Evolutionary conservation across 23 tunicate genomes (phyloP).

Genomic region (Styela plicata): DNA sequence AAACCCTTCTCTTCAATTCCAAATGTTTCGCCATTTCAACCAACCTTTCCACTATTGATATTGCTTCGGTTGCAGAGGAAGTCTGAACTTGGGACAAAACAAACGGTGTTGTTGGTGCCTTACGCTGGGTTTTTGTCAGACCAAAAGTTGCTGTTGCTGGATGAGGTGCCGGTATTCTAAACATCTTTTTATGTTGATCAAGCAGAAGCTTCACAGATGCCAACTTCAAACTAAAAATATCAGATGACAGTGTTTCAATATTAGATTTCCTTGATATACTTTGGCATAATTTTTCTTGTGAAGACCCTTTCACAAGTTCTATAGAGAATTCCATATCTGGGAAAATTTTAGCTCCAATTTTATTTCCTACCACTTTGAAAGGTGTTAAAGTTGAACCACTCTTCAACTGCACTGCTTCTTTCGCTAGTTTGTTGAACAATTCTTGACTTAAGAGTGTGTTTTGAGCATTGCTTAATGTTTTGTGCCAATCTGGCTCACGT

Average conservation of each 20-base stretch:
- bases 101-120: slow-evolving; percentile 56
- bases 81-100: slow-evolving; percentile 31
- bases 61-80: slow-evolving; percentile 17
- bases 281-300: neutral
- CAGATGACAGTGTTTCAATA: neutral
- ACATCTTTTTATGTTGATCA: slow-evolving; percentile 30
- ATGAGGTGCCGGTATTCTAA: slow-evolving; percentile 62
- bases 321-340: slow-evolving; percentile 53
- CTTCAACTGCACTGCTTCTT: slow-evolving; percentile 72
- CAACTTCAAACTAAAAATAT: slow-evolving; percentile 48
- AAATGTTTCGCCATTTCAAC: slow-evolving; percentile 71
- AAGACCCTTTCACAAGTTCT: slow-evolving; percentile 25
- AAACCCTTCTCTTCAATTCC: slow-evolving; percentile 51
- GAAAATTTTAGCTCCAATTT: slow-evolving; percentile 61
- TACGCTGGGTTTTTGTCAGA: slow-evolving; percentile 42
- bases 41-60: slow-evolving; percentile 37
- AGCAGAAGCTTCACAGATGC: slow-evolving; percentile 59
- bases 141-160: slow-evolving; percentile 77
- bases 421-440: slow-evolving; percentile 60
- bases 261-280: neutral
- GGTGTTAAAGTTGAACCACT: slow-evolving; percentile 51
- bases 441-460: slow-evolving; percentile 80
- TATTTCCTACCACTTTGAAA: slow-evolving; percentile 65
- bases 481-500: slow-evolving; percentile 67
- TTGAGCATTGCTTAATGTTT: slow-evolving; percentile 69